Evolutionary conservation across 2,113 vertebrate genomes (phyloP).

Genomic region (Montifringilla adamsi): DNA sequence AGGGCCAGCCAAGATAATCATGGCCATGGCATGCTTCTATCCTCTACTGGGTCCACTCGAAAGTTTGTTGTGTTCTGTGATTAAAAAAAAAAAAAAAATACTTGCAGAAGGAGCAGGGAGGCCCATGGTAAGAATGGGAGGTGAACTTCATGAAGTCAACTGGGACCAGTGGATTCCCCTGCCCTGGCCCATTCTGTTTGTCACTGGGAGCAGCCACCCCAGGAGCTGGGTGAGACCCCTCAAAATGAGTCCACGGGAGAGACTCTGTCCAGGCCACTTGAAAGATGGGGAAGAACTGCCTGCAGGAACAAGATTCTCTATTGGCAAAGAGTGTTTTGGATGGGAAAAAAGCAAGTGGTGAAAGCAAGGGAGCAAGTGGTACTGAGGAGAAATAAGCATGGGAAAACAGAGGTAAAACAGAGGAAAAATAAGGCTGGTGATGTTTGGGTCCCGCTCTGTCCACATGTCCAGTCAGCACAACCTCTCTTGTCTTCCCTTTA

Average conservation of each 20-base stretch:
- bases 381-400: background rate
- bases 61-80: background rate
- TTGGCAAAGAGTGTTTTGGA: background rate
- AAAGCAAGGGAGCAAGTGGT: background rate
- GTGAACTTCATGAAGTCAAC: accelerated
- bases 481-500: background rate
- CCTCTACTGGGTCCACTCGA: background rate
- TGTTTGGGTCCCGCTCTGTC: background rate
- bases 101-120: background rate
- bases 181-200: background rate
- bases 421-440: background rate
- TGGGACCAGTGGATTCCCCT: background rate
- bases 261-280: background rate
- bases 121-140: accelerated
- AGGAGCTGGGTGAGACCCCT: background rate
- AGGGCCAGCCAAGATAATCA: background rate
- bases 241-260: background rate
- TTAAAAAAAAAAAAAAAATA: background rate
- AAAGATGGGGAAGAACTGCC: background rate
- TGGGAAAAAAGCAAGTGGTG: background rate
- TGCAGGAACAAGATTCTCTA: background rate
- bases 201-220: background rate
- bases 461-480: accelerated
- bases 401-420: background rate
- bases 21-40: background rate